These are phyloP conservation scores for Nyctibius grandis DNA, from an alignment of 2,797 vertebrate genomes.

Conservation along the genomic window DNA sequence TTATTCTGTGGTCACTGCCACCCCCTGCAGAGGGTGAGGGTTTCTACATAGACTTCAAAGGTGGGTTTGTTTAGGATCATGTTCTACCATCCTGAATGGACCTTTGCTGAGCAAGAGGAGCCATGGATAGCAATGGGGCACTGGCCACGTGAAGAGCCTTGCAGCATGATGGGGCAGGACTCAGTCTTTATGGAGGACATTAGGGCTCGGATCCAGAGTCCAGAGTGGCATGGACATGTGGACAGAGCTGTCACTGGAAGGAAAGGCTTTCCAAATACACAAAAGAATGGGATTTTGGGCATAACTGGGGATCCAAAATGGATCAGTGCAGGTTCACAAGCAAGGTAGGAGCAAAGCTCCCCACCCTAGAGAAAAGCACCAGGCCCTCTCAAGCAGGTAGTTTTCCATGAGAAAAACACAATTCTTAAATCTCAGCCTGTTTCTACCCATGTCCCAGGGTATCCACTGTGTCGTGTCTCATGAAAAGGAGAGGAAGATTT, in stretches of 20 bases:
- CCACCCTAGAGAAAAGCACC: background rate
- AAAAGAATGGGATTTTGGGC: background rate
- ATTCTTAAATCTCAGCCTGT: background rate
- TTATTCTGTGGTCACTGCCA: background rate
- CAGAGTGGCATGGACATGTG: background rate
- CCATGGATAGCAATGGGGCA: fast-evolving
- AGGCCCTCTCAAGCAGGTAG: background rate
- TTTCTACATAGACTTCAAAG: background rate
- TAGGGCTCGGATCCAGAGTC: background rate
- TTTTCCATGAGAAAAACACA: background rate
- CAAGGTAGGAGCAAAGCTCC: background rate
- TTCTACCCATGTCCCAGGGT: background rate
- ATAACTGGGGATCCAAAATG: background rate
- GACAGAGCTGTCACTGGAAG: background rate
- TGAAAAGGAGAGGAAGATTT: background rate
- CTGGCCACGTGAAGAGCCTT: fast-evolving
- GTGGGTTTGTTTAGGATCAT: background rate
- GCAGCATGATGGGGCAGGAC: background rate
- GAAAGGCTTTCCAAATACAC: background rate
- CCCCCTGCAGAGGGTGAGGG: fast-evolving
- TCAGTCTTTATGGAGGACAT: background rate
- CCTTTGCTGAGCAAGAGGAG: background rate
- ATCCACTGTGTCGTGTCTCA: background rate
- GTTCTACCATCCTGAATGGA: background rate
- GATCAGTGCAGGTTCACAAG: background rate